Percentiles rank a stretch among this genome's conserved stretches.
phyloP scores from a whole-genome alignment of 2,113 vertebrate species.

The Archocentrus centrarchus region DNA sequence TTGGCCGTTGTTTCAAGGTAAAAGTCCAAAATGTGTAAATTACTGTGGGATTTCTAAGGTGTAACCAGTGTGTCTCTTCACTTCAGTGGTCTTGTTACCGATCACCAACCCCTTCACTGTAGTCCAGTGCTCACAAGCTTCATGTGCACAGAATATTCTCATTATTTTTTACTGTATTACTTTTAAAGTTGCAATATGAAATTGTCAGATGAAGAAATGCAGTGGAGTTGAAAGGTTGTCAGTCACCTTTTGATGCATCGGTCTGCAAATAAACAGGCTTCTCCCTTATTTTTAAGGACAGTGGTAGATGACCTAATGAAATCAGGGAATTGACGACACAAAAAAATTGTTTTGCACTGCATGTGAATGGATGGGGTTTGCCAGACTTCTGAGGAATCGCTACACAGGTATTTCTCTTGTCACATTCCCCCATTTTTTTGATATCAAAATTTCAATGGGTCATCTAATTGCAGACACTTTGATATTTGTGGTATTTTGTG shows the following conservation, averaged over 20 bases:
- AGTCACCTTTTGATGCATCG: constrained; percentile 21
- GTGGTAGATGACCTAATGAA: constrained; percentile 37
- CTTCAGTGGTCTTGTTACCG: constrained; percentile 20
- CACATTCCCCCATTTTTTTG: not conserved
- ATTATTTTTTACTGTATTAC: constrained; percentile 58
- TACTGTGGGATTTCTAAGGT: constrained; percentile 45
- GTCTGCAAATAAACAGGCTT: constrained; percentile 33
- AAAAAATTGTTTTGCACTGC: constrained; percentile 38
- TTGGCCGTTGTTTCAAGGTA: constrained; percentile 45
- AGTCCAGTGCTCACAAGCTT: constrained; percentile 54
- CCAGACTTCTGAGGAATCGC: constrained; percentile 12
- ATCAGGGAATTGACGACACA: constrained; percentile 20
- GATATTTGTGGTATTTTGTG: constrained; percentile 23
- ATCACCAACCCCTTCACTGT: constrained; percentile 53
- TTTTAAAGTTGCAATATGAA: constrained; percentile 66
- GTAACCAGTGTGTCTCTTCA: constrained; percentile 47
- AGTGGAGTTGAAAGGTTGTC: constrained; percentile 10
- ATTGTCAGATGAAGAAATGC: constrained; percentile 42
- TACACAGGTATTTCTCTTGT: not conserved
- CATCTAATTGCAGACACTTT: constrained; percentile 27
- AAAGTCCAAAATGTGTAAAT: constrained; percentile 35
- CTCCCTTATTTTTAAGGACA: constrained; percentile 26
- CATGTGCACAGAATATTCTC: constrained; percentile 60
- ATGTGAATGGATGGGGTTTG: constrained; percentile 31
- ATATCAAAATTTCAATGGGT: constrained; percentile 25